Percentiles rank a stretch among this genome's conserved stretches.
Conservation (phyloP, 2,797 vertebrate genomes). For the Xenentodon cancila region DNA sequence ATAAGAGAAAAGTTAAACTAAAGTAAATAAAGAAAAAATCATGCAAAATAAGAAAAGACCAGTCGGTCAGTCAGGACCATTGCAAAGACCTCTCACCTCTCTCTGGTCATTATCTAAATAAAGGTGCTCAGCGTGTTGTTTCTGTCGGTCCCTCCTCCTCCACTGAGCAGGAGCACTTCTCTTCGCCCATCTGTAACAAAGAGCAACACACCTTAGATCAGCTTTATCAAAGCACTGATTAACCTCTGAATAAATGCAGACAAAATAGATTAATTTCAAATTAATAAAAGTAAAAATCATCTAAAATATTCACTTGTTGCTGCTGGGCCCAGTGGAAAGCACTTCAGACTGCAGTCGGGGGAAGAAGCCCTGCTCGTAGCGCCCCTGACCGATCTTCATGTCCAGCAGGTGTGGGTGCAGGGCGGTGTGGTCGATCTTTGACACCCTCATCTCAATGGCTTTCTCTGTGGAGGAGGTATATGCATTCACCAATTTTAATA, state of each 20-base stretch:
- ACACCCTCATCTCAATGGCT: constrained; percentile 92
- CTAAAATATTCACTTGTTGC: constrained; percentile 90
- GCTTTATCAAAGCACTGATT: background rate
- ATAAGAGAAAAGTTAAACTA: constrained; percentile 32
- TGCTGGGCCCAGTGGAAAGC: constrained; percentile 92
- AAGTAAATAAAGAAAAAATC: constrained; percentile 51
- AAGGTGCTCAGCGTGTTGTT: constrained; percentile 96
- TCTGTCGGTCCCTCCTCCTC: constrained; percentile 94
- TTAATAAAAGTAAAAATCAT: background rate
- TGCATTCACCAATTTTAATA: background rate
- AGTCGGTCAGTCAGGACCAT: constrained; percentile 8
- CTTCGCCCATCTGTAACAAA: constrained; percentile 90
- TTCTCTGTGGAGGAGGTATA: constrained; percentile 83
- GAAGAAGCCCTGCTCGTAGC: constrained; percentile 97
- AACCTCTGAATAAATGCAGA: background rate
- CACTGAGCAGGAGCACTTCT: constrained; percentile 98
- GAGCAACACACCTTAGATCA: background rate
- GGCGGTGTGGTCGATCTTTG: constrained; percentile 98
- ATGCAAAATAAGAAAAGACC: constrained; percentile 51
- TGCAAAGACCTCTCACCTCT: constrained; percentile 83
- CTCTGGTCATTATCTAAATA: constrained; percentile 98
- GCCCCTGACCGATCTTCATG: constrained; percentile 99
- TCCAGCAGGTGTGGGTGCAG: constrained; percentile 97
- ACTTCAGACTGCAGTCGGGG: constrained; percentile 95
- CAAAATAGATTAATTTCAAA: background rate